Evolutionary conservation across 2,888 invertebrate species (phyloP), one percentile per base, ranked within the genome.

Genomic region (Tinea pellionella): DNA sequence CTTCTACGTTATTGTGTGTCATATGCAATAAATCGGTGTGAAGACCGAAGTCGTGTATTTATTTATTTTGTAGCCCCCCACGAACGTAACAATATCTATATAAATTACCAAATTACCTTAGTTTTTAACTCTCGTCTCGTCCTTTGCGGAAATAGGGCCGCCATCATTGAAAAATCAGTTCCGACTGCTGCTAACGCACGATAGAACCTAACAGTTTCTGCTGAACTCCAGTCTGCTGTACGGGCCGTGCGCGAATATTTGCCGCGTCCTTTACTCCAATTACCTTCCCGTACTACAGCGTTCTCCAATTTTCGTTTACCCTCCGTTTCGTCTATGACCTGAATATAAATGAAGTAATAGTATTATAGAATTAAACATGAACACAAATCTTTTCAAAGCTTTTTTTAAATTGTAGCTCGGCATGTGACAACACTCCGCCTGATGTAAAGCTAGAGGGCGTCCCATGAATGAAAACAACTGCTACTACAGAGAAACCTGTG

Each of bases 151-250:
- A 97, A 97, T 47, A 96, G 81, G 59, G 91, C 90, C 62, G 92
- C 89, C 95, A 98, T 97, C 59, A 97, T 80, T 4, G 95, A 91
- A 79, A 98, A 98, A 86, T 98, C 98, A 0, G 97, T 96, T 0
- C 98, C 98, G 59, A 97, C 90, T 8, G 93, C 93, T 67, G 94
- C 96, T 9, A 98, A 80, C 0, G 96, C 96, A 68, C 94, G 91
- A 80, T 97, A 98, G 81, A 98, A 98, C 65, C 93, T 92, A n/a
- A 95, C 85, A 0, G 97, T 97, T 72, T 97, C 96, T 62, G 89
- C 88, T 37, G 90, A 88, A 8, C 83, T 80, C 96, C 96, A 96
- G 51, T 93, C 93, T 60, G 91, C 91, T 0, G 93, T 89, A 55
- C 93, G 89, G 65, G 90, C 88, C 13, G 89, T 88, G 19, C 91